Evolutionary conservation across 1,140 invertebrate genomes (phyloP).

Genomic region (Zaprionus nigranus): DNA sequence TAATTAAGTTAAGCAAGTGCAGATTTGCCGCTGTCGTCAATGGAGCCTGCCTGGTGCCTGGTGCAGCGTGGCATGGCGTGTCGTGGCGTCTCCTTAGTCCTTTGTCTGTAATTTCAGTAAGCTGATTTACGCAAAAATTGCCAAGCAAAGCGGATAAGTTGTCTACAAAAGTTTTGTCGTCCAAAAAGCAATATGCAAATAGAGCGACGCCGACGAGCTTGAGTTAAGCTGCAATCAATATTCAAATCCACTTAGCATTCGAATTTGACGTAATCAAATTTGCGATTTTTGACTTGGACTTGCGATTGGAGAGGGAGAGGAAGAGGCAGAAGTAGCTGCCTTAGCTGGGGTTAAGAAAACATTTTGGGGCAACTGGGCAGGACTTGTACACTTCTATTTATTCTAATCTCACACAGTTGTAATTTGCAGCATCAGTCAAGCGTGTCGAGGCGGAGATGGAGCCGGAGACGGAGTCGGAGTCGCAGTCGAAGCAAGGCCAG

Average conservation of each 20-base stretch:
- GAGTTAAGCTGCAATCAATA: conserved; percentile 78
- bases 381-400: conserved; percentile 57
- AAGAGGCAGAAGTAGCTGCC: not conserved
- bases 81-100: not conserved
- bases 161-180: conserved; percentile 65
- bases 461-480: not conserved
- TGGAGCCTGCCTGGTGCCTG: conserved; percentile 14
- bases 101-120: conserved; percentile 72
- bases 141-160: conserved; percentile 67
- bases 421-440: conserved; percentile 51
- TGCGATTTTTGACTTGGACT: conserved; percentile 59
- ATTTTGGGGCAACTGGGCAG: conserved; percentile 14
- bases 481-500: not conserved
- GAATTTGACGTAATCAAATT: conserved; percentile 78
- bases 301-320: too few relatives aligned
- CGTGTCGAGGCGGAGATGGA: not conserved
- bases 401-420: conserved; percentile 68
- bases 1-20: conserved; percentile 81
- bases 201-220: conserved; percentile 49
- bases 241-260: conserved; percentile 80
- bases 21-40: conserved; percentile 51
- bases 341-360: conserved; percentile 17
- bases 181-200: conserved; percentile 76
- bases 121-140: conserved; percentile 76
- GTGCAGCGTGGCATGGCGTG: not conserved